These are phyloP conservation scores for Stercorarius parasiticus DNA, from an alignment of 2,113 vertebrate genomes.

Conservation along the genomic window DNA sequence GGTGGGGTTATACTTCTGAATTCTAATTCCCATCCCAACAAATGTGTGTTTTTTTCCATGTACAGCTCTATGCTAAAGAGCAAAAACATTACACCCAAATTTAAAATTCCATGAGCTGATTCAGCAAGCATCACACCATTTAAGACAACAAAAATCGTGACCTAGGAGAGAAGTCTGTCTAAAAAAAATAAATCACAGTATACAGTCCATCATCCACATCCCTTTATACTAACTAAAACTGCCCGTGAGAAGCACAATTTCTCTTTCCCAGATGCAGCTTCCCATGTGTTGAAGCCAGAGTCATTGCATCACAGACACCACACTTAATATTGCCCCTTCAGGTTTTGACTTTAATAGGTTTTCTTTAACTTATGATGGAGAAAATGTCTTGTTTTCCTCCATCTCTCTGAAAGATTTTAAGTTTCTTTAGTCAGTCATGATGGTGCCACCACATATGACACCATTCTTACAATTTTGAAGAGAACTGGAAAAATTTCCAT, in stretches of 20 bases:
- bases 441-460: not conserved
- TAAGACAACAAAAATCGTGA: not conserved
- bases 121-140: not conserved
- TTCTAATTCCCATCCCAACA: not conserved
- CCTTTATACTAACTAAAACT: not conserved
- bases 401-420: not conserved
- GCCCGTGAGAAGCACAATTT: not conserved
- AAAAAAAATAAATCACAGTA: not conserved
- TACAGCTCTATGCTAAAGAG: not conserved
- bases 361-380: not conserved
- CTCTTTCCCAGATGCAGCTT: not conserved
- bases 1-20: not conserved
- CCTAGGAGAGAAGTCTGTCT: not conserved
- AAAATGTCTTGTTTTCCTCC: not conserved
- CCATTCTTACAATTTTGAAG: not conserved
- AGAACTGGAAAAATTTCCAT: not conserved
- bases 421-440: not conserved
- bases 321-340: not conserved
- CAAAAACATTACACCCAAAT: not conserved
- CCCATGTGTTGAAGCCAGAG: not conserved
- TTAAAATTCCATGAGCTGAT: not conserved
- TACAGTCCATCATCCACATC: not conserved
- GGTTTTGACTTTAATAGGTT: not conserved
- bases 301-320: not conserved
- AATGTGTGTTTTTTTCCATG: accelerated